Base-by-base conservation (phyloP, 1,140 invertebrate genomes). In the Vollenhovia emeryi region DNA sequence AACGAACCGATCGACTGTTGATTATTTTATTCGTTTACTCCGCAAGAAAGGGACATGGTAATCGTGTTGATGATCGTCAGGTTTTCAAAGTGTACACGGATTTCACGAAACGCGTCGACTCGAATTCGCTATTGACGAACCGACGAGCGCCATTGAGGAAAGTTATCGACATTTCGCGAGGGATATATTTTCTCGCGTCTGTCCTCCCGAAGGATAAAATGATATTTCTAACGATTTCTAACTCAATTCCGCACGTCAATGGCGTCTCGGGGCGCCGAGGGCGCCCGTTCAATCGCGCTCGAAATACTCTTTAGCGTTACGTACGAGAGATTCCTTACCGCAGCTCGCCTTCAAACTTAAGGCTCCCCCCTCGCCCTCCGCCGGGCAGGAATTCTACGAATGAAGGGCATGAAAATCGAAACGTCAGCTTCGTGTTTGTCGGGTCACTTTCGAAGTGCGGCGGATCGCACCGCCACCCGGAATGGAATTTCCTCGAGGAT, bases 151-250 rank as follows among this genome's bases (percentile, higher is more conserved):
- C 9, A 76, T 76, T 30, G 73, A 60, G 30, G 36, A 43, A n/a
- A 40, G 8, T 75, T 27, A 11, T 24, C 36, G 36, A 60, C 27
- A 18, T 68, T 64, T 48, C 24, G 24, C 1, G 36, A 33, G 21
- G 11, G n/a, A n/a, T 21, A 18, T 43, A 40, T 30, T 57, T 82
- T 59, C 50, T 55, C 33, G 43, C 60, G 43, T 52, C 4, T 8
- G 43, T 71, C 18, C 24, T 45, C 8, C 15, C 43, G 43, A 24
- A 71, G 13, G 15, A 15, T 55, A 48, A 52, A 82, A 71, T 45
- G 78, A 82, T 82, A 82, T 82, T 82, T 82, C 78, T 82, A 82
- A 82, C 78, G 66, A 82, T 71, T 45, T 73, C 68, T 80, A 69
- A 71, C 36, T 71, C 78, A 55, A 80, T 80, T 57, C 48, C 64